Percentiles rank a stretch among this genome's conserved stretches.
Evolutionary conservation across 2,113 vertebrate species (phyloP).

Genomic region (Labeo rohita): DNA sequence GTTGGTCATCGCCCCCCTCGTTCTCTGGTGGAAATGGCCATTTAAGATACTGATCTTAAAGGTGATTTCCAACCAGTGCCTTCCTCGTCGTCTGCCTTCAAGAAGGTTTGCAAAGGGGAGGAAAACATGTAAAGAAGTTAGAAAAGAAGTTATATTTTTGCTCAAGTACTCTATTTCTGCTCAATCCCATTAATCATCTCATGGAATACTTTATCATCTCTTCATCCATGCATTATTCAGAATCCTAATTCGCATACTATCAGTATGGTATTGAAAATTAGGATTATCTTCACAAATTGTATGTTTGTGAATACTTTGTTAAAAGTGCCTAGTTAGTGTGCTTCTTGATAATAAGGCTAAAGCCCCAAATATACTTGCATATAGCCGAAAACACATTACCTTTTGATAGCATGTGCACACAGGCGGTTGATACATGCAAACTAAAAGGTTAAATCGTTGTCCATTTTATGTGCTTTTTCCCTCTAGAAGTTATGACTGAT

Average conservation of each 20-base stretch:
- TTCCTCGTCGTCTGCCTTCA: background rate
- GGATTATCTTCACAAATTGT: background rate
- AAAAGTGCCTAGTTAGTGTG: background rate
- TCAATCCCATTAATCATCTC: background rate
- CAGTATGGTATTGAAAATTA: background rate
- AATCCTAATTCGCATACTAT: background rate
- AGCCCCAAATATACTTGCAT: background rate
- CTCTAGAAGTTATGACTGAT: no score
- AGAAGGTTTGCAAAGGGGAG: constrained; percentile 40
- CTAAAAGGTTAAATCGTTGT: no score
- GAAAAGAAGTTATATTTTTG: background rate
- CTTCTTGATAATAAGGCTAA: background rate
- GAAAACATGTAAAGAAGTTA: background rate
- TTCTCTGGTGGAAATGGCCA: constrained; percentile 1
- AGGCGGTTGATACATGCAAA: no score
- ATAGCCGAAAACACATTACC: background rate
- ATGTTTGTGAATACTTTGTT: background rate
- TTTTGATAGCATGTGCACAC: no score
- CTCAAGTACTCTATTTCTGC: background rate
- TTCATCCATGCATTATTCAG: background rate
- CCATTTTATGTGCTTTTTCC: no score
- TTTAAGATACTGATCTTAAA: constrained; percentile 15
- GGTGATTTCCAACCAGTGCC: constrained; percentile 16
- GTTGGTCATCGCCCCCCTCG: constrained; percentile 71
- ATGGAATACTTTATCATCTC: background rate